Evolutionary conservation across 1,140 invertebrate species (phyloP).

Genomic region (Homalodisca vitripennis): DNA sequence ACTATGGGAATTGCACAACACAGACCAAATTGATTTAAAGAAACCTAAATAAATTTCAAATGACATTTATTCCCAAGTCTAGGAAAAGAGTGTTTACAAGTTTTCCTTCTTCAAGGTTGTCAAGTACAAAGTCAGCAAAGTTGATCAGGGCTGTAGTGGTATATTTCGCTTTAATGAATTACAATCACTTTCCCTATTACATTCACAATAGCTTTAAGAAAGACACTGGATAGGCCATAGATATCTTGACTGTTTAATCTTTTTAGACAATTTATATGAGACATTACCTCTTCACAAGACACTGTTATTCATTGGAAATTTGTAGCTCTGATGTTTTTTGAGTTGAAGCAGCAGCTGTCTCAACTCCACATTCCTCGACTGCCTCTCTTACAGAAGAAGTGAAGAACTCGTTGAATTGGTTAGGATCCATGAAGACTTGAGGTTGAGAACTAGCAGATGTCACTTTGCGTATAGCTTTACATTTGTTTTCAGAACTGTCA

Average conservation of each 20-base stretch:
- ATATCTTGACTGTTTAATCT: conserved; percentile 1
- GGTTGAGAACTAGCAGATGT: background rate
- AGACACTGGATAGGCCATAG: conserved; percentile 8
- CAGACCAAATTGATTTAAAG: no score
- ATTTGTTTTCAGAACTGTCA: background rate
- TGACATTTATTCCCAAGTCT: no score
- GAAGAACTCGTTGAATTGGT: conserved; percentile 6
- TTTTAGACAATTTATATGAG: conserved; percentile 2
- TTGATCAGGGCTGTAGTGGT: no score
- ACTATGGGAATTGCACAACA: no score
- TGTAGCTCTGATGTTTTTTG: background rate
- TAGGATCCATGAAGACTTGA: background rate
- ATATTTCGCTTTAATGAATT: no score
- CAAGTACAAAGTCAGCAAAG: no score
- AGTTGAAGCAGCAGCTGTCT: conserved; percentile 3
- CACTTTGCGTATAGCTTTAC: background rate
- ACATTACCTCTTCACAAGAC: background rate
- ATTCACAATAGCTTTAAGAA: background rate
- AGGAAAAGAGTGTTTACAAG: no score
- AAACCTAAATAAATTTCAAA: no score
- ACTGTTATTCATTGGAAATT: conserved; percentile 3
- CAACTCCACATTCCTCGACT: background rate
- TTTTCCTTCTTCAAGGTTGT: no score
- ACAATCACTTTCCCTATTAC: no score
- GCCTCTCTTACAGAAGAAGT: background rate